Conservation (phyloP, 2,113 vertebrate species). For the Galeopterus variegatus region DNA sequence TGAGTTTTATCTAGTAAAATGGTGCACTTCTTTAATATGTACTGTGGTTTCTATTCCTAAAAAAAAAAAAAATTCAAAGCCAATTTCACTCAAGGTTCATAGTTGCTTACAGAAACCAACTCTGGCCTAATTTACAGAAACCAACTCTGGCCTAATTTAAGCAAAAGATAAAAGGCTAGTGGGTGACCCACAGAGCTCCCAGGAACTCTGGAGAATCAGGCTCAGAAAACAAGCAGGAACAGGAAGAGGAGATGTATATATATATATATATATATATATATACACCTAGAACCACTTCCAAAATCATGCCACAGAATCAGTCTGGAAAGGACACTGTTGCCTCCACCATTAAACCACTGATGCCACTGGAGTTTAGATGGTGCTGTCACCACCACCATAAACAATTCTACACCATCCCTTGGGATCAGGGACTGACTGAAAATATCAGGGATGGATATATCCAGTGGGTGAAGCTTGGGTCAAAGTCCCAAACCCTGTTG, state of each 20-base stretch:
- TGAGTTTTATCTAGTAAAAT: background rate
- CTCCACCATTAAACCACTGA: background rate
- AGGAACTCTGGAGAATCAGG: conserved; percentile 31
- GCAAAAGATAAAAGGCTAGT: conserved; percentile 29
- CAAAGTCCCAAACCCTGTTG: background rate
- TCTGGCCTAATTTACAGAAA: background rate
- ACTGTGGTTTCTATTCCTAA: conserved; percentile 38
- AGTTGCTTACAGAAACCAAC: conserved; percentile 41
- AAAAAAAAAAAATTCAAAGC: background rate
- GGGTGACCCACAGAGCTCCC: background rate
- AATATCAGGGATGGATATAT: background rate
- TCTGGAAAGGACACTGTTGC: background rate
- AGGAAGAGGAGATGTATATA: background rate
- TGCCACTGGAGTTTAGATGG: background rate
- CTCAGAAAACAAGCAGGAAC: conserved; percentile 42
- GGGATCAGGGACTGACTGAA: background rate
- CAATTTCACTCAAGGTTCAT: background rate
- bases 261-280: too few relatives aligned
- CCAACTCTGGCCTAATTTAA: background rate
- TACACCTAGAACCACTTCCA: background rate
- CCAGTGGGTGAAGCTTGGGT: background rate
- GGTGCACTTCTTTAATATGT: background rate
- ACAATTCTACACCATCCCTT: background rate
- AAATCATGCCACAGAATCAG: background rate
- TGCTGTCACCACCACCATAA: background rate